Evolutionary conservation across 2,113 vertebrate species (phyloP), one percentile per base, ranked within the genome.

Genomic region (Hippolais icterina): DNA sequence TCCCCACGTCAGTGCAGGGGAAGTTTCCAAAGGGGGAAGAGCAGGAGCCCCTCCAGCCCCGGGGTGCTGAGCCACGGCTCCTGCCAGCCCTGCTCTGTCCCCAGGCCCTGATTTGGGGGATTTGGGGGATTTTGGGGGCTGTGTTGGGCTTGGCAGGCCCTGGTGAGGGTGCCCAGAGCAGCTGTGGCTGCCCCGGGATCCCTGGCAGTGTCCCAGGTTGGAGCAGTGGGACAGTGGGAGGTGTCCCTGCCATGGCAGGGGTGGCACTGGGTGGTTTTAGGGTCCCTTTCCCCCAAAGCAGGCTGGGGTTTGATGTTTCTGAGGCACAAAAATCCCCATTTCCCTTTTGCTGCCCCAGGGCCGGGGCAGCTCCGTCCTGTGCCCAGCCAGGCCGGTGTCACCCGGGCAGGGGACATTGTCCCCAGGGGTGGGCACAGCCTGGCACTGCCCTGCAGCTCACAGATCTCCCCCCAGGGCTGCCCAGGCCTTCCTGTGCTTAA

Each of bases 261-360:
- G 16, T 14, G 65, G 41, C 3, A 3, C n/a, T 46, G 54, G 42
- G 3, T 1, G n/a, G n/a, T 0, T 44, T 33, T 33, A 0, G 9
- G 54, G 39, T 24, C 39, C 22, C 9, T 46, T 12, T 3, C 37
- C 12, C 15, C 33, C 37, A 10, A 2, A 6, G 24, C 35, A 49
- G 22, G 16, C 35, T 1, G 28, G 57, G 28, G 15, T 35, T 41
- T 24, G 44, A 0, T 11, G 53, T 15, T 2, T 27, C 42, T 35
- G 52, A 5, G 44, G 88, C 39, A 33, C 27, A 7, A 5, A 2
- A 22, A n/a, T 0, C 1, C 2, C 1, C 0, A 14, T 2, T 37
- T 25, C 60, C 66, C 33, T 25, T 15, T 2, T 9, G 20, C 39
- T 23, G 31, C 33, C 70, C 47, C 37, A 5, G 66, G 53, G 57